A percentile compares a stretch with the other conserved stretches of the same genome.
These are phyloP conservation scores for Tachycineta bicolor DNA, from an alignment of 2,113 vertebrate genomes.

Conservation along the genomic window DNA sequence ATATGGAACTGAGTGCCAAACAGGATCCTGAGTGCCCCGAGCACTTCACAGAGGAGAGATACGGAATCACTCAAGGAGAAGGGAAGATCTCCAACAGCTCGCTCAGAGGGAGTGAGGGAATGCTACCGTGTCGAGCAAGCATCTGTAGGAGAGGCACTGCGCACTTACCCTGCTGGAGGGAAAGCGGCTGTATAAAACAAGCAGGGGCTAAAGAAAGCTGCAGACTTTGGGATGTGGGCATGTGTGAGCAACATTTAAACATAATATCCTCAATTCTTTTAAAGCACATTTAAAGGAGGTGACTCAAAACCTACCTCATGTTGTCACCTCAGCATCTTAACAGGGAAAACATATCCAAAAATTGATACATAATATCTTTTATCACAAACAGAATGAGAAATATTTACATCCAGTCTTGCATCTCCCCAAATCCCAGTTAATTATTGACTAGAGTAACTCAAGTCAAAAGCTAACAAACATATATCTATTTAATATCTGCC, in stretches of 20 bases:
- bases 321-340: background rate
- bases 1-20: background rate
- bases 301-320: background rate
- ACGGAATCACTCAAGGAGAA: background rate
- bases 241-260: background rate
- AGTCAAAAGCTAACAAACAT: background rate
- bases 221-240: background rate
- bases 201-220: background rate
- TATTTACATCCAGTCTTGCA: background rate
- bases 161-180: background rate
- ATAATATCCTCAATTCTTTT: background rate
- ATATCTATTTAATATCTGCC: background rate
- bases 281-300: background rate
- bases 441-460: background rate
- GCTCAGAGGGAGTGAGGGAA: background rate
- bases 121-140: background rate
- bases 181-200: background rate
- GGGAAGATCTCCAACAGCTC: background rate
- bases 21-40: background rate
- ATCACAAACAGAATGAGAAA: background rate
- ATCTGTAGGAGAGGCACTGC: background rate
- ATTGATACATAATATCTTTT: background rate
- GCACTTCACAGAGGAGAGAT: background rate
- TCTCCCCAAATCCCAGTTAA: background rate
- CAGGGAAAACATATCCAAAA: accelerated